phyloP scores from a whole-genome alignment of 2,797 vertebrate genomes.

The Echiichthys vipera region DNA sequence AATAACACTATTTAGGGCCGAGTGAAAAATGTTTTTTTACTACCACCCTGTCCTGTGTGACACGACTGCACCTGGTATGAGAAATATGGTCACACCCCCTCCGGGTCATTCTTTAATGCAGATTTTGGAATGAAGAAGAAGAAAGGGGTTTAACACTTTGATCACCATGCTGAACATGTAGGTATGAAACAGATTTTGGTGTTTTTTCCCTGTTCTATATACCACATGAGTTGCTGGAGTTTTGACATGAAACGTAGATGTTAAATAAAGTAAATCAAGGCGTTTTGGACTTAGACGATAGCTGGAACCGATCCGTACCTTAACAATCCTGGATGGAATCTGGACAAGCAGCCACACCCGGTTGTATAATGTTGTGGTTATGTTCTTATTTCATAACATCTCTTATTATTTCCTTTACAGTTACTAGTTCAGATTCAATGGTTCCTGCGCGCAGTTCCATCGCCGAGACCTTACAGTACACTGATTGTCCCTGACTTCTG shows the following conservation, averaged over 20 bases:
- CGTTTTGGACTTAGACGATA: neutral
- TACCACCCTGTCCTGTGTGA: conserved; percentile 1
- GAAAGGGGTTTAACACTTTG: neutral
- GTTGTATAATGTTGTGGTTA: neutral
- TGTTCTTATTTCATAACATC: neutral
- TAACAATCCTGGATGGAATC: neutral
- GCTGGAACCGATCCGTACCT: neutral
- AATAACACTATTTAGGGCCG: conserved; percentile 57
- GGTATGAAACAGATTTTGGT: no score
- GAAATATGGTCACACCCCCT: conserved; percentile 17
- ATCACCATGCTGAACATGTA: neutral
- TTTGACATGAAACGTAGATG: no score
- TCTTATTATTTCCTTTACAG: neutral
- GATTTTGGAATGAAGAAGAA: neutral
- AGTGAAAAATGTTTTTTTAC: conserved; percentile 25
- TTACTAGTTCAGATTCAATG: neutral
- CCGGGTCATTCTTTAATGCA: conserved; percentile 1
- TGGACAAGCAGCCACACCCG: neutral
- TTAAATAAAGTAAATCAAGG: neutral
- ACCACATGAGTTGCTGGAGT: no score
- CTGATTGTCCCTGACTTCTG: neutral
- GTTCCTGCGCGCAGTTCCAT: neutral
- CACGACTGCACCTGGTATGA: conserved; percentile 33
- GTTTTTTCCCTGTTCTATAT: neutral
- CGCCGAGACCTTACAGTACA: neutral